Base-by-base conservation (phyloP, 2,113 vertebrate species). In the Nannobrachium achirus region DNA sequence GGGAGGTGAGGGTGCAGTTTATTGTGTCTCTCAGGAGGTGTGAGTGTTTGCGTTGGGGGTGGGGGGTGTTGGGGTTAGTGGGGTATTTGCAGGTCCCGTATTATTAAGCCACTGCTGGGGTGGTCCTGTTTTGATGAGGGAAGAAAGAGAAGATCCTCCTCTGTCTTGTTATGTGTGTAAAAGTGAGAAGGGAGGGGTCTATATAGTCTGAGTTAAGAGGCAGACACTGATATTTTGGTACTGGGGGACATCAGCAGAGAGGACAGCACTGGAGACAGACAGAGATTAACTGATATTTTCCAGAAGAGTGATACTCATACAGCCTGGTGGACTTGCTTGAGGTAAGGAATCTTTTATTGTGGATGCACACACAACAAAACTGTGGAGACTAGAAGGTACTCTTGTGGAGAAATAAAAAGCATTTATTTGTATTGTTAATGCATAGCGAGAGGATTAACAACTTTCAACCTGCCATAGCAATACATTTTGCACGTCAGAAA, bases 71-170 rank as follows among this genome's bases (percentile, higher is more conserved):
- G 25, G 25, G 25, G 25, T 33, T 3, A 33, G 1, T 33, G 69
- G 46, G 55, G 10, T 84, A 66, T 85, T 88, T 89, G 80, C 74
- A 48, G 79, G 63, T 85, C 79, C 83, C 68, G 78, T 83, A n/a
- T n/a, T n/a, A n/a, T n/a, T n/a, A 83, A 69, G 50, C 69, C 53
- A 65, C 72, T 69, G 70, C 78, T 72, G 76, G 88, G 88, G 88
- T 89, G 89, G 89, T 91, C 89, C 71, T 38, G 70, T 78, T 50
- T 71, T 41, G 18, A 58, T 51, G 73, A 39, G 20, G 60, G 73
- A 68, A 48, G 71, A 63, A 79, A 69, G 71, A 67, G 68, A 58
- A 18, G 20, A 15, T 50, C 2, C 15, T 66, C 50, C 49, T 63
- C 63, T 56, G 50, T 71, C 58, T 56, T 46, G 40, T 33, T 57